Evolutionary conservation across 2,797 vertebrate genomes (phyloP), one percentile per base, ranked within the genome.

Genomic region (Falco naumanni): DNA sequence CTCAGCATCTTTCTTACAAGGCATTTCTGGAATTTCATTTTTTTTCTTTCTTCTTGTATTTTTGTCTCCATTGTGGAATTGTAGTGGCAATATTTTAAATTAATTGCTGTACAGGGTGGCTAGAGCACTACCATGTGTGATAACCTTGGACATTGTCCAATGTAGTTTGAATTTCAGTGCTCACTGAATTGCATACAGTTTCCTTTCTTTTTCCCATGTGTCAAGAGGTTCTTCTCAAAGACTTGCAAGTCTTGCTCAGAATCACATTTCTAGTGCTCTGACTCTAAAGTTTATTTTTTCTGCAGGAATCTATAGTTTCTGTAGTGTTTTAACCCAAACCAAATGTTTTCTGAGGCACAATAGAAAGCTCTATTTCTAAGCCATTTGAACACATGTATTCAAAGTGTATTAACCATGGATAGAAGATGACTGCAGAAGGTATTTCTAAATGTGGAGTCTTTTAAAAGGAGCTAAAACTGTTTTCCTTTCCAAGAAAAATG

Each of bases 401-500:
- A 0, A 89, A 95, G 57, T 15, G 5, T 45, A 87, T 88, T 82
- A 84, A 84, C 50, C 16, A 59, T 43, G 61, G 25, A 17, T 74
- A 83, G 37, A 84, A 28, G 47, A 83, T 37, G 47, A 75, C 75
- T 85, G 43, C 37, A 69, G 48, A 95, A 64, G 66, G 12, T 77
- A 76, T 85, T 94, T 92, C 88, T 94, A 68, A 43, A 69, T 37
- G 34, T 34, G 20, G 31, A 84, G 10, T 72, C 60, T 87, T 95
- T 81, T 87, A 71, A 93, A 96, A 95, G 31, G 47, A 96, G 71
- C 26, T 92, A 80, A 92, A 93, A 68, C 9, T 50, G 25, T 34
- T 87, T 83, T 76, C 31, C 50, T 75, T 93, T 96, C 93, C 70
- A 82, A 87, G 80, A 94, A 87, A 96, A 94, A 82, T 89, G 28